Conservation (phyloP, 2,113 vertebrate genomes). For the Zosterops pallidus region DNA sequence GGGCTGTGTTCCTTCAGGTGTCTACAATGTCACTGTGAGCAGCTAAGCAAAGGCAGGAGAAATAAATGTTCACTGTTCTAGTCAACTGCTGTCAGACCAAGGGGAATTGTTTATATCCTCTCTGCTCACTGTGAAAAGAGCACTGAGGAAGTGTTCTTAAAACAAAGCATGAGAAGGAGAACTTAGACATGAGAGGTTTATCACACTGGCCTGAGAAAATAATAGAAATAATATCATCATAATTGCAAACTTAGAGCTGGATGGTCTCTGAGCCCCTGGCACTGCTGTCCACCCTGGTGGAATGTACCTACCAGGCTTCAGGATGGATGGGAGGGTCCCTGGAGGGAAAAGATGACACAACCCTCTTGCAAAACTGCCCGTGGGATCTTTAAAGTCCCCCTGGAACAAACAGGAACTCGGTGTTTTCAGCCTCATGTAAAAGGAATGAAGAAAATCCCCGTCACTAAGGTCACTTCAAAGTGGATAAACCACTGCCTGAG, state of each 20-base stretch:
- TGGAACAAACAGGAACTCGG: constrained; percentile 31
- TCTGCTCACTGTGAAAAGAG: background rate
- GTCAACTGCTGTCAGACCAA: background rate
- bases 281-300: background rate
- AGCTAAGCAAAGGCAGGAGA: background rate
- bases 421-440: constrained; percentile 24
- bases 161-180: background rate
- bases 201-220: background rate
- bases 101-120: background rate
- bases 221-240: background rate
- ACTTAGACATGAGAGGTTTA: background rate
- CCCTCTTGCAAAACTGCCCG: background rate
- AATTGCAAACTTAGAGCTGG: background rate
- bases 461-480: constrained; percentile 9
- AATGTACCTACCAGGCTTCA: no score
- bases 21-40: background rate
- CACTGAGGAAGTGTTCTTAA: background rate
- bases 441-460: constrained; percentile 43
- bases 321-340: background rate
- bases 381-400: background rate
- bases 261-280: background rate
- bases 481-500: constrained; percentile 21
- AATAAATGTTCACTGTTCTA: background rate
- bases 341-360: background rate
- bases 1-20: background rate